A percentile compares a stretch with the other conserved stretches of the same genome.
These are phyloP conservation scores for Sebastes minor DNA, from an alignment of 2,797 vertebrate genomes.

Conservation along the genomic window DNA sequence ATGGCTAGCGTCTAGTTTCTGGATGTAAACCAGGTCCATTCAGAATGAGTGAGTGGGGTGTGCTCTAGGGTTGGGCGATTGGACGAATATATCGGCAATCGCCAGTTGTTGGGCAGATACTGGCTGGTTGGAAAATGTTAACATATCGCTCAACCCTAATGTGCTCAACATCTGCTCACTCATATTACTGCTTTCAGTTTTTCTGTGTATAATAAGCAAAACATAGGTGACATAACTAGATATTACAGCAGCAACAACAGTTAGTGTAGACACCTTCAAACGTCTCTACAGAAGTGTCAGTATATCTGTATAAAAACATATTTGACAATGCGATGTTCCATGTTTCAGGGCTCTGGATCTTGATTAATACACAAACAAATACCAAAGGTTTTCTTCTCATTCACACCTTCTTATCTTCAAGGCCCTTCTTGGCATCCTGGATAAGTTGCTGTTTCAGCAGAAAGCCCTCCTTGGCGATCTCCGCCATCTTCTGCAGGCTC, in stretches of 20 bases:
- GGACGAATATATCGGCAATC: too few relatives aligned
- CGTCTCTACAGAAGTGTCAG: neutral
- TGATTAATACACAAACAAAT: neutral
- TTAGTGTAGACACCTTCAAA: neutral
- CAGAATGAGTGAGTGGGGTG: neutral
- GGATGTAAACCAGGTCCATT: neutral
- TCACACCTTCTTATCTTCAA: slow-evolving; percentile 89
- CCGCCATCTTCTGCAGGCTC: slow-evolving; percentile 85
- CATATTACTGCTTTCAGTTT: neutral
- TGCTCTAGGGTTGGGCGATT: too few relatives aligned
- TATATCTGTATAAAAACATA: neutral
- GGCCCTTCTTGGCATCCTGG: slow-evolving; percentile 86
- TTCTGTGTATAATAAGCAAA: neutral
- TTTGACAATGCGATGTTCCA: neutral
- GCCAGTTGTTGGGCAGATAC: too few relatives aligned
- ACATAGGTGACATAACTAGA: neutral
- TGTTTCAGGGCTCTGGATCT: neutral
- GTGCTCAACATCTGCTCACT: neutral
- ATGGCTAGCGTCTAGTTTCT: neutral
- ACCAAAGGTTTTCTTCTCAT: neutral
- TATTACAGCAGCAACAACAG: neutral
- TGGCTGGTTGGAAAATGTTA: rapidly evolving
- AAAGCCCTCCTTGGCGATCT: slow-evolving; percentile 91
- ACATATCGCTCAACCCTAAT: too few relatives aligned
- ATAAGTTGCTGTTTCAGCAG: slow-evolving; percentile 88